Conservation (phyloP, 2,888 invertebrate species). For the Diplolepis rosae region DNA sequence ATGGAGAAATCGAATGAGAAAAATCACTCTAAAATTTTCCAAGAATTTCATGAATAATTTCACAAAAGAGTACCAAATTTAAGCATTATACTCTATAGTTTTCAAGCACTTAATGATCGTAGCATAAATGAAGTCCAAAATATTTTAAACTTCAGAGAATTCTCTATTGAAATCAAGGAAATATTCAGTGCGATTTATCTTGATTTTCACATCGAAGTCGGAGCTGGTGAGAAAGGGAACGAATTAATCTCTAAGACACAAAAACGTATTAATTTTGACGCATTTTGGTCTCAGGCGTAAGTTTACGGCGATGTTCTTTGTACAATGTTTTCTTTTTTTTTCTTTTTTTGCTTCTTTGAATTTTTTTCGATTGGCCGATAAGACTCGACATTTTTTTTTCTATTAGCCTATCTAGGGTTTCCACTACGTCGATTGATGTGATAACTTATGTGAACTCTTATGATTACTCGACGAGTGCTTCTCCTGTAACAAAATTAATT, state of each 20-base stretch:
- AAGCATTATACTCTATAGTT: not conserved
- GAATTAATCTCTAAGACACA: constrained; percentile 13
- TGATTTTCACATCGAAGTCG: constrained; percentile 32
- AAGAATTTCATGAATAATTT: not conserved
- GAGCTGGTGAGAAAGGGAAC: constrained; percentile 16
- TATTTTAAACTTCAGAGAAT: constrained; percentile 6
- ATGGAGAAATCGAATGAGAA: not conserved
- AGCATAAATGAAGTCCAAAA: constrained; percentile 11
- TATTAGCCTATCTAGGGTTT: constrained; percentile 35
- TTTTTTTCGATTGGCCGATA: not conserved
- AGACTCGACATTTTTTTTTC: constrained; percentile 32
- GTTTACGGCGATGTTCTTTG: constrained; percentile 35
- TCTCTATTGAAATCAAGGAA: not conserved
- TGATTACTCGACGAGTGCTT: constrained; percentile 68
- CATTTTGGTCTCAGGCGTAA: constrained; percentile 19
- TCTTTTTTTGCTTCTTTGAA: constrained; percentile 35
- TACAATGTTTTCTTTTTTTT: constrained; percentile 43
- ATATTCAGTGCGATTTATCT: constrained; percentile 1
- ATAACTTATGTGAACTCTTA: constrained; percentile 61
- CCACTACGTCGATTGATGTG: constrained; percentile 53
- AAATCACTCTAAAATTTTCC: constrained; percentile 8
- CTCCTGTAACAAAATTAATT: constrained; percentile 63
- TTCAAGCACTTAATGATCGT: not conserved
- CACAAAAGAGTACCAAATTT: not conserved
- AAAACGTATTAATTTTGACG: constrained; percentile 2